Evolutionary conservation across 2,797 vertebrate species (phyloP).

Genomic region (Gallirallus australis): DNA sequence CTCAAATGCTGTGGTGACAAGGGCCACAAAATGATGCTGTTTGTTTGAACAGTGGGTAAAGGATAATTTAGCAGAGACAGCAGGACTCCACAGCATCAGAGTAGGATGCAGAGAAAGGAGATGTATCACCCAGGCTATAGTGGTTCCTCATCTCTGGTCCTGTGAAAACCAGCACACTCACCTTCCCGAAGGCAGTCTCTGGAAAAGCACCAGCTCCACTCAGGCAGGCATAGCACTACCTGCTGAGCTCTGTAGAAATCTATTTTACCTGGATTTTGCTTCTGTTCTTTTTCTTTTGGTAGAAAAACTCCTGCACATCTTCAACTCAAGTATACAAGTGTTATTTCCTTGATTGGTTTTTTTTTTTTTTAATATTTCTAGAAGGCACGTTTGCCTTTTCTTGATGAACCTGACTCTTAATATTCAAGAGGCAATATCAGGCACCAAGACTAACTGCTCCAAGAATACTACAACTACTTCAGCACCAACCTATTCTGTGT

Average conservation of each 20-base stretch:
- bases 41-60: neutral
- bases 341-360: neutral
- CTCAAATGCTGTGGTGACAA: neutral
- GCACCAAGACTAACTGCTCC: neutral
- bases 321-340: neutral
- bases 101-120: neutral
- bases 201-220: neutral
- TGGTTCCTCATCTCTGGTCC: neutral
- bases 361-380: neutral
- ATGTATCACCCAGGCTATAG: neutral
- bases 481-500: neutral
- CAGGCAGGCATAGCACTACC: neutral
- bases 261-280: neutral
- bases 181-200: neutral
- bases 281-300: neutral
- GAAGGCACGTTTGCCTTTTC: neutral
- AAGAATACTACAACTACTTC: neutral
- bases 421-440: neutral
- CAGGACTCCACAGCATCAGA: neutral
- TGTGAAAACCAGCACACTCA: neutral
- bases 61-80: neutral
- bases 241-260: neutral
- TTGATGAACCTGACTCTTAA: neutral
- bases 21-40: neutral
- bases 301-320: neutral